Conservation (phyloP, 2,113 vertebrate genomes). For the Pelusios castaneus region DNA sequence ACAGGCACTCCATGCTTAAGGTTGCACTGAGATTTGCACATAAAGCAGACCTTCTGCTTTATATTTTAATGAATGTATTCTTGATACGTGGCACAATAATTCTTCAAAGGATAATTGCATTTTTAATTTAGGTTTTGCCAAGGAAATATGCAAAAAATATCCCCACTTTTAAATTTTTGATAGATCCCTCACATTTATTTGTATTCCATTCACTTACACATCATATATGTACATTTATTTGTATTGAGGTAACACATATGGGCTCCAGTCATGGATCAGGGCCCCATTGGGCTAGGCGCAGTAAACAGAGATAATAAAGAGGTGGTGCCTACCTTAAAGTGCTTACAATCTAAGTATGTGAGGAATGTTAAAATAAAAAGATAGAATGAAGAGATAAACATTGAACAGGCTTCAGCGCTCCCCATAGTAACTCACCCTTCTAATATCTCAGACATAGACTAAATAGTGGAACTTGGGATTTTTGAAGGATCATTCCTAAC, state of each 20-base stretch:
- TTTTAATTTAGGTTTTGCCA: background rate
- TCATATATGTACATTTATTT: background rate
- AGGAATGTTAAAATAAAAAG: background rate
- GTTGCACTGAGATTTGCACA: background rate
- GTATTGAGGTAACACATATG: background rate
- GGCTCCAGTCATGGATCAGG: background rate
- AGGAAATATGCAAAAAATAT: background rate
- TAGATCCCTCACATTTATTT: background rate
- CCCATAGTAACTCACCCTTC: background rate
- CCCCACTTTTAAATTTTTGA: background rate
- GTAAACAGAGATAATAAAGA: background rate
- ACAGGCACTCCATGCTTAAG: background rate
- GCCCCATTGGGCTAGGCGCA: background rate
- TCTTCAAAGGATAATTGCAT: background rate
- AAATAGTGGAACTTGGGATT: background rate
- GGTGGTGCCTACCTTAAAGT: background rate
- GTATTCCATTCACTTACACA: background rate
- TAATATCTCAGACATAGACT: background rate
- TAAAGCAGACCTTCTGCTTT: background rate
- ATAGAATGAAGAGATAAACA: background rate
- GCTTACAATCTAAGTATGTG: background rate
- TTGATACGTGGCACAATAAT: background rate
- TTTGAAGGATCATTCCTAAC: background rate
- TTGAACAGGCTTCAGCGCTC: background rate
- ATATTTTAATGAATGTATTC: background rate